Percentiles rank a stretch among this genome's conserved stretches.
Conservation (phyloP, 1,140 invertebrate genomes). For the Caenorhabditis briggsae region DNA sequence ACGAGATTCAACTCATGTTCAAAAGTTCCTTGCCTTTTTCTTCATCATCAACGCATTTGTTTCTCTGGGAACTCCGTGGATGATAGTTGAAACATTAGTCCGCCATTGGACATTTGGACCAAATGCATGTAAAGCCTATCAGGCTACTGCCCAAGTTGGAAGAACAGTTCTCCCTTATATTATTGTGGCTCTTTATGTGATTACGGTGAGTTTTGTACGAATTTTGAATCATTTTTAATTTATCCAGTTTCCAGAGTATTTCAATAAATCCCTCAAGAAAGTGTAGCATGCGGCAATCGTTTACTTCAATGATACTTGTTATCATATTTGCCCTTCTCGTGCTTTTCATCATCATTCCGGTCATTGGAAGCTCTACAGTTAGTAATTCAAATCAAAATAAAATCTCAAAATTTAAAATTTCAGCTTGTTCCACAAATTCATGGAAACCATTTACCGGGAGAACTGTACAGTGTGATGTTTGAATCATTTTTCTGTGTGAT, state of each 20-base stretch:
- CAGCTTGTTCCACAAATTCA: constrained; percentile 17
- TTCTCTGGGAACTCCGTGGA: constrained; percentile 40
- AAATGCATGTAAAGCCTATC: constrained; percentile 32
- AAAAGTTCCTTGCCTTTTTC: constrained; percentile 29
- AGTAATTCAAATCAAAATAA: not conserved
- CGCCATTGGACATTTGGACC: constrained; percentile 24
- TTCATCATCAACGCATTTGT: constrained; percentile 39
- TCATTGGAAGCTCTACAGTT: constrained; percentile 21
- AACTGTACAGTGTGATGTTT: constrained; percentile 37
- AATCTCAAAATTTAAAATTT: not conserved
- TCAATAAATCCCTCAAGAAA: constrained; percentile 19
- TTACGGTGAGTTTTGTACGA: not conserved
- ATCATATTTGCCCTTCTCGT: constrained; percentile 26
- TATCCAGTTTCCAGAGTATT: not conserved
- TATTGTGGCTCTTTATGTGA: constrained; percentile 26
- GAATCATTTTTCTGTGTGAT: constrained; percentile 45
- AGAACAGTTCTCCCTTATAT: constrained; percentile 15
- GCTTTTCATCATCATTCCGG: constrained; percentile 39
- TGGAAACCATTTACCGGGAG: constrained; percentile 23
- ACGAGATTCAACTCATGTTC: constrained; percentile 25
- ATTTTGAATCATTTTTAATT: not conserved
- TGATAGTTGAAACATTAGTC: constrained; percentile 25
- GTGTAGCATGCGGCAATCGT: constrained; percentile 15
- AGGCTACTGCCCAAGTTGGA: constrained; percentile 17
- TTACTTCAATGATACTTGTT: constrained; percentile 11